Evolutionary conservation across 2,888 invertebrate genomes (phyloP), one percentile per base, ranked within the genome.

Genomic region (Seira ritae): DNA sequence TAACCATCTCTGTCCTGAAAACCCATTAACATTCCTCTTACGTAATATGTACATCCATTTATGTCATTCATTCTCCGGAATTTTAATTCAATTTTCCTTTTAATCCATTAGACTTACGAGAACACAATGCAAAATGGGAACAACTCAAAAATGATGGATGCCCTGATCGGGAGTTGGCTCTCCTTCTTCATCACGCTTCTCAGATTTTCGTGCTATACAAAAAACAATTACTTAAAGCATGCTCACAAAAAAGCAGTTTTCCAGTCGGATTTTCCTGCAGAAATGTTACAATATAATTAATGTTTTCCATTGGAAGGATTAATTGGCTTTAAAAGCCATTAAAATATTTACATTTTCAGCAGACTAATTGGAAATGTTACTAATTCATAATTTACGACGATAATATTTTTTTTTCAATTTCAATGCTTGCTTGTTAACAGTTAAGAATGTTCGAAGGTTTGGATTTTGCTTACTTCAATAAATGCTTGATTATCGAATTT

Each of bases 41-140:
- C 42, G 12, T 42, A 6, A 8, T 42, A 42, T 55, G 15, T 17
- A 12, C n/a, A 17, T 55, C 15, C n/a, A n/a, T n/a, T 55, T 12
- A 12, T 55, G 23, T 10, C 12, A 24, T 23, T 24, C 42, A 68
- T 66, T 31, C 1, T 37, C 19, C 1, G 10, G 12, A 42, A n/a
- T 60, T 24, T 20, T 46, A 6, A 24, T 22, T n/a, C 17, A 17
- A 55, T 71, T 65, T 37, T 23, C n/a, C 19, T 24, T 31, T 15
- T 42, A 55, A 2, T 17, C 66, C 22, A 55, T n/a, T 55, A 55
- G 12, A 92, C 93, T 92, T 91, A 96, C 95, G 97, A 96, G 91
- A 98, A 98, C 62, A 98, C 97, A 88, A 99, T 96, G 91, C 98
- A 97, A 92, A 99, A 99, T 0, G 99, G 98, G 91, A 99, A 99